Base-by-base conservation (phyloP, 2,888 invertebrate genomes). In the Hedychridium roseum region DNA sequence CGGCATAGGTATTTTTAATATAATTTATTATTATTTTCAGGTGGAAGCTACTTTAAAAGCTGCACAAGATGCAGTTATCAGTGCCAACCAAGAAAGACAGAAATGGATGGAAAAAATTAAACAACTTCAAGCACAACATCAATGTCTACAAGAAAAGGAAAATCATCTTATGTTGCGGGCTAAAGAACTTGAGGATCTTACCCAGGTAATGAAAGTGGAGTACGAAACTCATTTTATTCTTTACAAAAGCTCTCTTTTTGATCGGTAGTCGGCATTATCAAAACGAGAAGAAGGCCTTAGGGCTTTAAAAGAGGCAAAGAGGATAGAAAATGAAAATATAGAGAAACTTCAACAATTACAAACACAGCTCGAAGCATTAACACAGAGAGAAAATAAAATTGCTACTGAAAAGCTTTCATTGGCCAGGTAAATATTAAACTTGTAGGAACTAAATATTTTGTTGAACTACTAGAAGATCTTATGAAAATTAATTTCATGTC, bases 271-370 rank as follows among this genome's bases (percentile, higher is more conserved):
- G 17, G 70, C 76, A 20, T 18, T 77, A 39, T 38, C 38, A 7
- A 78, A 73, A 59, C 70, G 64, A 16, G 71, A 74, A 4, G 77
- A 78, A 62, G 77, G 76, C 21, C 30, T 71, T 2, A 59, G 54
- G 53, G 73, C 74, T 20, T 50, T 78, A 26, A 68, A 62, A 54
- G 68, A 73, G 45, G 77, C 73, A 40, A 70, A 52, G 39, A 55
- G 65, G 20, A 59, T 78, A 4, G 71, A 78, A 57, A 64, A 68
- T 53, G 64, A 66, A 2, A 67, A 73, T 31, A 73, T 71, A 43
- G 65, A 71, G 45, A 68, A 67, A 48, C 48, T 72, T 3, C 50
- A 39, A 7, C 57, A 70, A 20, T 44, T 76, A 17, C 68, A 73
- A 57, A 48, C 54, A 2, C 74, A 75, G 41, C 45, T 74, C 43